Conservation (phyloP, 1,140 invertebrate species). For the Diorhabda elongata region DNA sequence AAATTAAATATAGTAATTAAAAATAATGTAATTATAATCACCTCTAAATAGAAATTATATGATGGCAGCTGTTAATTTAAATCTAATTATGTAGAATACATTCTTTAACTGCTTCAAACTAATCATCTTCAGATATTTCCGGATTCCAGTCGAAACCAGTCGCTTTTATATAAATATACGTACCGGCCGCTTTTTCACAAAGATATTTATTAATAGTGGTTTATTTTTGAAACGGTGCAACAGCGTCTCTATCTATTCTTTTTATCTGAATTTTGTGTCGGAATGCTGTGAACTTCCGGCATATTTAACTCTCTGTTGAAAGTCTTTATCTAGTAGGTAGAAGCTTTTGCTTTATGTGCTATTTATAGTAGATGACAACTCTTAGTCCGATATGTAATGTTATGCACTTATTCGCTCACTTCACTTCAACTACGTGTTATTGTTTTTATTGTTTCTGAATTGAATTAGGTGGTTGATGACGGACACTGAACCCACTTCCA, state of each 20-base stretch:
- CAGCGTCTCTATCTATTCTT: constrained; percentile 12
- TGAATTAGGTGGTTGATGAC: not conserved
- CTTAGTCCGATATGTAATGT: not conserved
- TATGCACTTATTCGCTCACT: not conserved
- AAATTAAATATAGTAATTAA: no score
- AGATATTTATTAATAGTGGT: constrained; percentile 13
- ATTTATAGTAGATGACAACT: constrained; percentile 10
- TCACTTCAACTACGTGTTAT: constrained; percentile 1
- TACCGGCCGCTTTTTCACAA: constrained; percentile 9
- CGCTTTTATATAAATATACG: not conserved
- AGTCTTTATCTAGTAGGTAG: constrained; percentile 14
- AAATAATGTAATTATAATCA: no score
- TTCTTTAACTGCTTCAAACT: not conserved
- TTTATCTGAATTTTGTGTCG: constrained; percentile 13
- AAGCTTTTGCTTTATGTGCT: constrained; percentile 4
- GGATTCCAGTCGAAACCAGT: not conserved
- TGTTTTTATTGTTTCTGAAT: constrained; percentile 3
- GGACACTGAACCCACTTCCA: not conserved
- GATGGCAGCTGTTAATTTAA: no score
- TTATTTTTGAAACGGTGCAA: constrained; percentile 11
- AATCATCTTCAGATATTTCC: constrained; percentile 11
- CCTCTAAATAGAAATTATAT: no score
- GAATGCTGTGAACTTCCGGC: constrained; percentile 16
- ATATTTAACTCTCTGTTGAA: constrained; percentile 15
- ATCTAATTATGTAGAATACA: no score